Evolutionary conservation across 2,888 invertebrate species (phyloP), one percentile per base, ranked within the genome.

Genomic region (Ecliptopera silaceata): DNA sequence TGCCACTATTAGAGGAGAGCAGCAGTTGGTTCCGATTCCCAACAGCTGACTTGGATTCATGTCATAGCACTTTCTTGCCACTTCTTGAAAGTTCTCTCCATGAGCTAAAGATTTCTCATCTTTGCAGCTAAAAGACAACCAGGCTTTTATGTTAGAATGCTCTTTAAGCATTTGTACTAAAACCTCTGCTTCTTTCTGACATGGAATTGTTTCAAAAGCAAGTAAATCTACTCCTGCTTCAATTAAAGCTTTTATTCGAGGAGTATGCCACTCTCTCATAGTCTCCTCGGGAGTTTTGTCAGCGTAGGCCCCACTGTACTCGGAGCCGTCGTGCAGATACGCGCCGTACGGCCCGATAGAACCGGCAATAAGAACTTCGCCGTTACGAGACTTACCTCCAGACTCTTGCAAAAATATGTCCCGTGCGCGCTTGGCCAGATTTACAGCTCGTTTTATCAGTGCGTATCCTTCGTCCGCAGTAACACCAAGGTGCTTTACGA

Each of bases 261-360:
- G 95, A 45, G 93, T 92, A 84, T 99, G 98, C 96, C 97, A 98
- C 20, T 95, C 93, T 31, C 92, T 92, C 72, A 98, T 93, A 26
- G 92, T 86, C 22, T 94, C 91, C 1, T 84, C 83, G 0, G 94
- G 77, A 0, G 95, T 93, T 48, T 78, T 91, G 50, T 94, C 93
- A 0, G 94, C 94, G 77, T 97, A 97, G 34, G 89, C 89, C 0
- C 98, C 98, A 2, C 94, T 94, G 81, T 98, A 99, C 81, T 99
- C 98, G 0, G 98, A 98, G 1, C 95, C 96, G 79, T 98, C 97
- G 68, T 96, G 95, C 50, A 97, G 88, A 70, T 94, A 94, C 0
- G 98, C 98, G 0, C 98, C 98, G 76, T 97, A 98, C 0, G 98
- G 97, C 0, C 98, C 98, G 17, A 98, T 94, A 0, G 97, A 97